phyloP scores from a whole-genome alignment of 2,113 vertebrate species.

The Macrotis lagotis region DNA sequence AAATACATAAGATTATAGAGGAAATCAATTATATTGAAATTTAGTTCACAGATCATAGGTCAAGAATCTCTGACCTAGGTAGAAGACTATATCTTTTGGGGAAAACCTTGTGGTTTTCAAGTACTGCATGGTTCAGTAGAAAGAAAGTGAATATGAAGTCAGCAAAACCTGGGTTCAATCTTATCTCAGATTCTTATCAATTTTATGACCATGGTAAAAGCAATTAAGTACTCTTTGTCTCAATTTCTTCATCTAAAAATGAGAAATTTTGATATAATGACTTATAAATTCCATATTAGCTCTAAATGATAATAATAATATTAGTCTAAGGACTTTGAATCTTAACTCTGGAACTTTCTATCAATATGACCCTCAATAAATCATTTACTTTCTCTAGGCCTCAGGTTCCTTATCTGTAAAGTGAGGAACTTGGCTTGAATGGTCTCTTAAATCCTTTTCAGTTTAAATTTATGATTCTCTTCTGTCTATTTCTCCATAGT shows the following conservation, averaged over 20 bases:
- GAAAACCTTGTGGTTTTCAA: conserved; percentile 39
- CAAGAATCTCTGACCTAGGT: conserved; percentile 30
- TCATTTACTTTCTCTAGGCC: no score
- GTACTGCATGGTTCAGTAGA: neutral
- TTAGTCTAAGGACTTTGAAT: no score
- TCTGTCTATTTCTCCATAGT: conserved; percentile 26
- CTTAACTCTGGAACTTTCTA: no score
- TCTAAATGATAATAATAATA: no score
- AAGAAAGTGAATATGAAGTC: neutral
- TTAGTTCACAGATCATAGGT: neutral
- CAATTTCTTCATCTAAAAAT: neutral
- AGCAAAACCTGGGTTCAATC: neutral
- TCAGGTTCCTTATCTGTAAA: no score
- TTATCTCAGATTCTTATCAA: neutral
- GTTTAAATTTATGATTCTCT: neutral
- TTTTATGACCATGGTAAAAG: neutral
- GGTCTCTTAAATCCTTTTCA: no score
- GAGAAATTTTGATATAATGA: neutral
- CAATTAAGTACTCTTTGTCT: neutral
- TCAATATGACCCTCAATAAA: no score
- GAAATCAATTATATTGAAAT: neutral
- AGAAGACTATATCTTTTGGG: conserved; percentile 13
- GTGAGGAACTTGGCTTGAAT: no score
- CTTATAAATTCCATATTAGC: no score
- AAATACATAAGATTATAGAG: neutral